Percentiles rank a stretch among this genome's conserved stretches.
phyloP scores from a whole-genome alignment of 2,797 vertebrate species.

The Acestrorhynchus altus region DNA sequence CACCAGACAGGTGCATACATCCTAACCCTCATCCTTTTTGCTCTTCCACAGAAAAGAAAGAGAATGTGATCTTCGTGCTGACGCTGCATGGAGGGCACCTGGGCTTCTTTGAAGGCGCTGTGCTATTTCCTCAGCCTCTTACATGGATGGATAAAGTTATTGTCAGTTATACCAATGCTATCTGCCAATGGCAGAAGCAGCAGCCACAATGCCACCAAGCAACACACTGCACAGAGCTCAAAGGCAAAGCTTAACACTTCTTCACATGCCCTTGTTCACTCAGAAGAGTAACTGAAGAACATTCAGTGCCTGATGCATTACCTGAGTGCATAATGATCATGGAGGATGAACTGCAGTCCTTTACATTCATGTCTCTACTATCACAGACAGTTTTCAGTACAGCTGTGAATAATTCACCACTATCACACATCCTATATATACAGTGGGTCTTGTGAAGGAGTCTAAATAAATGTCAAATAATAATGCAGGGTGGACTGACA shows the following conservation, averaged over 20 bases:
- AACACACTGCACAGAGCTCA: slow-evolving; percentile 45
- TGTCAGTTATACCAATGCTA: slow-evolving; percentile 87
- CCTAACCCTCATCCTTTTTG: slow-evolving; percentile 4
- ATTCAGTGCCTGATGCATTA: slow-evolving; percentile 1
- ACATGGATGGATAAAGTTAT: slow-evolving; percentile 99
- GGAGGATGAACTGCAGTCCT: background rate
- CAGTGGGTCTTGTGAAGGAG: background rate
- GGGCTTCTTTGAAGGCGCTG: slow-evolving; percentile 95
- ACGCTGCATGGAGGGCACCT: slow-evolving; percentile 94
- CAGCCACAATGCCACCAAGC: slow-evolving; percentile 74
- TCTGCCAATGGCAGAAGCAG: slow-evolving; percentile 90
- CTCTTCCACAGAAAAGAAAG: slow-evolving; percentile 84
- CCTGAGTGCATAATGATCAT: background rate
- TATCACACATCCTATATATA: background rate
- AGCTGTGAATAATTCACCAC: background rate
- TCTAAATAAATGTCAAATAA: too few relatives aligned
- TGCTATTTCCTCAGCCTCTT: slow-evolving; percentile 91
- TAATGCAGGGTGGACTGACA: background rate
- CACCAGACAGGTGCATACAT: background rate
- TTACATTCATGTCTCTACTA: slow-evolving; percentile 3
- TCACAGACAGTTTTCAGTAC: background rate
- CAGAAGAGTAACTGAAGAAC: background rate
- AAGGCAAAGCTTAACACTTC: slow-evolving; percentile 30
- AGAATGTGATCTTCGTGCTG: slow-evolving; percentile 91
- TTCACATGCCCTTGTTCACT: background rate